Conservation (phyloP, 1,140 invertebrate genomes). For the Eurosta solidaginis region DNA sequence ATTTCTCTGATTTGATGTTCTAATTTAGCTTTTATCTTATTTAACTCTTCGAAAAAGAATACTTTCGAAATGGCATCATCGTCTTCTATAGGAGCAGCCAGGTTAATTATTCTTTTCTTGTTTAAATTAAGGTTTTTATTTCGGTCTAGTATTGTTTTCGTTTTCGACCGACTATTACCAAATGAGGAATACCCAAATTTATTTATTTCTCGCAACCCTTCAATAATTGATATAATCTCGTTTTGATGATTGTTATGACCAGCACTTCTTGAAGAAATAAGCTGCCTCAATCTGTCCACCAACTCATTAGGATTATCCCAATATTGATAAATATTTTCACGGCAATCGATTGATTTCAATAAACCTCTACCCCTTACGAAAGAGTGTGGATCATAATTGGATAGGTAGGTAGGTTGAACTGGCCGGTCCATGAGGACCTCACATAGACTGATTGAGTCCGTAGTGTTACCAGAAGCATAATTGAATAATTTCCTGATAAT, state of each 20-base stretch:
- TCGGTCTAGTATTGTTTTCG: not conserved
- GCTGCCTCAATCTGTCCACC: conserved; percentile 48
- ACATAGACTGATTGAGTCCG: too few species aligned
- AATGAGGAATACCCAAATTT: conserved; percentile 38
- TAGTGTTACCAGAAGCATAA: too few species aligned
- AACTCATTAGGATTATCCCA: conserved; percentile 58
- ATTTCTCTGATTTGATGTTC: not conserved
- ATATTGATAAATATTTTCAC: conserved; percentile 46
- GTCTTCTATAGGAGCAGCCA: not conserved
- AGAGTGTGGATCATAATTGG: not conserved
- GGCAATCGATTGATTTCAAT: not conserved
- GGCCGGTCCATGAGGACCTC: too few species aligned
- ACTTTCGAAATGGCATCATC: not conserved
- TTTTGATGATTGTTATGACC: conserved; percentile 55
- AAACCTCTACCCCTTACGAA: too few species aligned
- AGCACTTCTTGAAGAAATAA: conserved; percentile 50
- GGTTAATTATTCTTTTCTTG: not conserved
- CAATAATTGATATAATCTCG: conserved; percentile 55
- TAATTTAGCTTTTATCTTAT: not conserved
- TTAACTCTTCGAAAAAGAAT: not conserved
- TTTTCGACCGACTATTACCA: not conserved
- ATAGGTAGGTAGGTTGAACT: too few species aligned
- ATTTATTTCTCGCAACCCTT: conserved; percentile 39
- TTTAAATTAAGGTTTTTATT: not conserved
- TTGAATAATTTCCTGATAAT: too few species aligned